Conservation (phyloP, 2,888 invertebrate species). For the Rapana venosa region DNA sequence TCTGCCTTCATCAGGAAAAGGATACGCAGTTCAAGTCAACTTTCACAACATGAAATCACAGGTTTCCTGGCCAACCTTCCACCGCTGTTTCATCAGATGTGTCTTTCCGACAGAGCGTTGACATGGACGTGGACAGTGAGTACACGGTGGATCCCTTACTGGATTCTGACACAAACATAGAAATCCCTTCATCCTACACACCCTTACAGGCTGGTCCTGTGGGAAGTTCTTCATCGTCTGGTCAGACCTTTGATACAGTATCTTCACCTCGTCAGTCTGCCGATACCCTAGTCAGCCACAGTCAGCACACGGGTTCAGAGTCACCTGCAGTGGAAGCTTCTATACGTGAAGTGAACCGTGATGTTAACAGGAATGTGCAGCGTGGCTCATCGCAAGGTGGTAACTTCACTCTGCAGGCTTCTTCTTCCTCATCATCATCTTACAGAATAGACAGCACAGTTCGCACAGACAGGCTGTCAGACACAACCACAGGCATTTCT, state of each 20-base stretch:
- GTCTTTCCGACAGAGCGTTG: neutral
- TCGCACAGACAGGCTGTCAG: neutral
- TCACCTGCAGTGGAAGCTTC: neutral
- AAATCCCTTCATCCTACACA: neutral
- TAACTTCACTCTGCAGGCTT: neutral
- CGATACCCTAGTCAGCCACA: neutral
- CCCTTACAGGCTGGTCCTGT: neutral
- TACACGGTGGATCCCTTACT: neutral
- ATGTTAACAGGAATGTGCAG: neutral
- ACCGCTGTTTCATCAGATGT: neutral
- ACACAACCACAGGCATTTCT: neutral
- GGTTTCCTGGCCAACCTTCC: neutral
- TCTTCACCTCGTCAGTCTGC: neutral
- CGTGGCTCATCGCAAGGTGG: neutral
- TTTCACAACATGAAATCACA: neutral
- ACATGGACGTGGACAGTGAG: neutral
- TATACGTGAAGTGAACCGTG: neutral
- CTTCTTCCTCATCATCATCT: neutral
- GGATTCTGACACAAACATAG: neutral
- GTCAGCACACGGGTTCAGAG: neutral
- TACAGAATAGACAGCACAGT: neutral
- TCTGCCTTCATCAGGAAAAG: neutral
- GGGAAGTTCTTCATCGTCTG: neutral
- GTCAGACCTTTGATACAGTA: neutral
- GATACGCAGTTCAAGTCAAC: neutral